Conservation (phyloP, 2,113 vertebrate genomes). For the Synchiropus splendidus region DNA sequence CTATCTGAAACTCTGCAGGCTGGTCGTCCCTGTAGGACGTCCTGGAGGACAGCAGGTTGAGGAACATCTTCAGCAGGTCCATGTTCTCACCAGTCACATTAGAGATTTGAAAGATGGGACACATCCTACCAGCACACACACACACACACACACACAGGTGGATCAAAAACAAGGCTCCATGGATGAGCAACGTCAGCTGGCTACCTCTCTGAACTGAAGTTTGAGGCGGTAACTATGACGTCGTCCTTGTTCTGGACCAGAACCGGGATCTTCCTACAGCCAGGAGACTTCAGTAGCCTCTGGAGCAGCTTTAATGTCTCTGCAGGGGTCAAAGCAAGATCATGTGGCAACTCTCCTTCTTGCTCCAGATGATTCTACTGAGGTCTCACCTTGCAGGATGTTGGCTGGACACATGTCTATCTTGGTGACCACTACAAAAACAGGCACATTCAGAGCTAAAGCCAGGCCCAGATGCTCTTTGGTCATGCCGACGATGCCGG, state of each 20-base stretch:
- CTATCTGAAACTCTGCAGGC: constrained; percentile 97
- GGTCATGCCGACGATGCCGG: constrained; percentile 97
- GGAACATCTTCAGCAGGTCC: constrained; percentile 96
- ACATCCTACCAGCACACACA: constrained; percentile 73
- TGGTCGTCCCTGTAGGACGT: constrained; percentile 93
- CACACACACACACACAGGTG: constrained; percentile 6
- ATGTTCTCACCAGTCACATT: constrained; percentile 95
- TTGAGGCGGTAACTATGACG: constrained; percentile 95
- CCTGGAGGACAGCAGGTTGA: constrained; percentile 93
- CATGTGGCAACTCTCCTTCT: constrained; percentile 12
- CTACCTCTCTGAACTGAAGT: constrained; percentile 98
- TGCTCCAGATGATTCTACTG: neutral
- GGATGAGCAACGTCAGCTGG: too few species aligned
- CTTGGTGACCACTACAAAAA: constrained; percentile 98
- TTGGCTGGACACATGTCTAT: constrained; percentile 99
- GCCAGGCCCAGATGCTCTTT: constrained; percentile 96
- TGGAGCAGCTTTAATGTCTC: constrained; percentile 95
- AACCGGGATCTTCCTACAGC: constrained; percentile 96
- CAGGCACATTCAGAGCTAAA: constrained; percentile 90
- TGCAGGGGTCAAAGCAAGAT: constrained; percentile 54
- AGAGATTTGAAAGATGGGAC: constrained; percentile 98
- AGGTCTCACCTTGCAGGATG: constrained; percentile 85
- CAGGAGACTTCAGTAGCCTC: constrained; percentile 93
- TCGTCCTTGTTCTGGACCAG: constrained; percentile 96
- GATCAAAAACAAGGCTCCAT: too few species aligned